Percentiles rank a stretch among this genome's conserved stretches.
These are phyloP conservation scores for Sarcophilus harrisii DNA, from an alignment of 2,797 vertebrate species.

Conservation along the genomic window DNA sequence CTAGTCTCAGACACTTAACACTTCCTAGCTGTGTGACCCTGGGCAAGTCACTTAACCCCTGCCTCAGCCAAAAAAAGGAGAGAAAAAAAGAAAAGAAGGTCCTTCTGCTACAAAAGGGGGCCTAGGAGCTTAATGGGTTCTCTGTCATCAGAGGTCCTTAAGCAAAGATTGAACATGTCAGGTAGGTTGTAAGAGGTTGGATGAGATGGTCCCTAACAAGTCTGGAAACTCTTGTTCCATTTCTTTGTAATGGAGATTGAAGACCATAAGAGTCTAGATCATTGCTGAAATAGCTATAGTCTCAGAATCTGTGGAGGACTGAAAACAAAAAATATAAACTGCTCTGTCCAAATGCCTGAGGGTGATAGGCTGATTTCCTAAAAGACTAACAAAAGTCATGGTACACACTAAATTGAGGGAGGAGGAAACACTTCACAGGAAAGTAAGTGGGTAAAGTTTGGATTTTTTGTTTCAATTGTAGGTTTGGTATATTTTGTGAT, in stretches of 20 bases:
- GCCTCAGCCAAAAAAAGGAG: no score
- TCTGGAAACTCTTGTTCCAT: background rate
- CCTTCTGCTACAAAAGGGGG: background rate
- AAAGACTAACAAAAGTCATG: background rate
- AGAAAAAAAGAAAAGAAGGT: background rate
- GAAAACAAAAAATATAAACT: background rate
- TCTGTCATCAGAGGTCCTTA: background rate
- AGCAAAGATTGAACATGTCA: background rate
- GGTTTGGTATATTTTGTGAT: background rate
- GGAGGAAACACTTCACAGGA: background rate
- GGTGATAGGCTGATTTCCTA: background rate
- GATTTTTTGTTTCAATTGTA: background rate
- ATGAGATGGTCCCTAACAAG: background rate
- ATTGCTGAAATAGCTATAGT: background rate
- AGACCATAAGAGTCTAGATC: background rate
- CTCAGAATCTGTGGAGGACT: background rate
- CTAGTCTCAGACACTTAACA: no score
- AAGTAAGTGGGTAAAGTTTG: background rate
- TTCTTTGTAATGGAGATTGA: background rate
- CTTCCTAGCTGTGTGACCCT: no score
- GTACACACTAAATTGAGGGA: background rate
- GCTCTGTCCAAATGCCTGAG: background rate
- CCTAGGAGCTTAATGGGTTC: background rate
- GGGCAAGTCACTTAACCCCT: no score
- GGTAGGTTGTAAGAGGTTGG: background rate